These are phyloP conservation scores for Drosophila nr. perissopoda DNA, from an alignment of 2,888 invertebrate species.

Conservation along the genomic window DNA sequence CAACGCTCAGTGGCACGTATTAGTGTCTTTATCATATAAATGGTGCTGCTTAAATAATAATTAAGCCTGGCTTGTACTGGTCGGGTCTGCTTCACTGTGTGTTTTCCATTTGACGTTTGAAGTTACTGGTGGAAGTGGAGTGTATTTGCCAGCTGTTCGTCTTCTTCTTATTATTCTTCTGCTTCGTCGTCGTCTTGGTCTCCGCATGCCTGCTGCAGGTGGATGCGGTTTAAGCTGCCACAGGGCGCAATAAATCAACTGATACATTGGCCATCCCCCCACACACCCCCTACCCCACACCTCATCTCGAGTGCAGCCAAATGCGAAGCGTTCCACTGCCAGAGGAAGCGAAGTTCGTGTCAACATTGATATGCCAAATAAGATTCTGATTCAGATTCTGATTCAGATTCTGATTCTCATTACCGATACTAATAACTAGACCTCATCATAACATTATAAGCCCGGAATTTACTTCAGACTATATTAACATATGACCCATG, in stretches of 20 bases:
- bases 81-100: conserved; percentile 4
- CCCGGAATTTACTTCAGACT: conserved; percentile 1
- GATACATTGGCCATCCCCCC: conserved; percentile 53
- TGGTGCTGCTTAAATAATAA: conserved; percentile 81
- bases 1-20: conserved; percentile 75
- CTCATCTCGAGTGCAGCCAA: conserved; percentile 54
- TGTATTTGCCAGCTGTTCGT: conserved; percentile 39
- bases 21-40: conserved; percentile 79
- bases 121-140: conserved; percentile 22
- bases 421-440: conserved; percentile 17
- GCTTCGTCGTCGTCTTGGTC: not conserved
- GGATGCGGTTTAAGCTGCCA: conserved; percentile 54
- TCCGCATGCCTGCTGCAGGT: conserved; percentile 43
- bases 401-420: conserved; percentile 29
- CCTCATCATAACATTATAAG: not conserved
- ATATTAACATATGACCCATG: not conserved
- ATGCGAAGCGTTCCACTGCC: conserved; percentile 48
- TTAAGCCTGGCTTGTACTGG: conserved; percentile 51
- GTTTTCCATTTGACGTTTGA: conserved; percentile 15
- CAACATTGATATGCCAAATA: conserved; percentile 56
- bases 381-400: conserved; percentile 28
- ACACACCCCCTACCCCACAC: not conserved
- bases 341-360: conserved; percentile 48
- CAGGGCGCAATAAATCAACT: conserved; percentile 67
- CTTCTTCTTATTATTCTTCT: not conserved